Evolutionary conservation across 2,888 invertebrate genomes (phyloP), one percentile per base, ranked within the genome.

Genomic region (Latheticus oryzae): DNA sequence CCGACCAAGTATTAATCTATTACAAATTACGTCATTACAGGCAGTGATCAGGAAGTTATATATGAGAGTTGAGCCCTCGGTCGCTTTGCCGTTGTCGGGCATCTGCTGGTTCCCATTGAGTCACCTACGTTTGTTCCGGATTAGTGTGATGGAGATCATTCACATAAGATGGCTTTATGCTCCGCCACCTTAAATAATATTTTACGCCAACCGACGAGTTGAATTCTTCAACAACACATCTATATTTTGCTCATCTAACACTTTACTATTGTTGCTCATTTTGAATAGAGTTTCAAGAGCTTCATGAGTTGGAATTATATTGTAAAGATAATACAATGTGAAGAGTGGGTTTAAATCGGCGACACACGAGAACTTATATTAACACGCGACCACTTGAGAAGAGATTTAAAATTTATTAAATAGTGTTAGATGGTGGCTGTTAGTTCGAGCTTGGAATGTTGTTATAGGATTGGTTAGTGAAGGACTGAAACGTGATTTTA

Each of bases 1-100:
- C 68, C 62, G 60, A 64, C 66, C 67, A 64, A 64, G 72, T 71
- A 75, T 74, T 76, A 76, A 76, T 76, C 75, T 74, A 76, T 76
- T 71, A 75, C 75, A 75, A 76, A 76, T 76, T 75, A 75, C 76
- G 72, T 76, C 75, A 76, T 76, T 76, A 75, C 73, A 73, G 70
- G 73, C 73, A 71, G 74, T 75, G 76, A 76, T 76, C 76, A 76
- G 75, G 75, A 76, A 76, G 76, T 74, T 76, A 75, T 74, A 73
- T 66, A 62, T 64, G 62, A 62, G 65, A 63, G 64, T 42, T 55
- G 53, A 45, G 50, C 48, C 58, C 43, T 59, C 62, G 50, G 33
- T 28, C 37, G 35, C 37, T 47, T 48, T 51, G 40, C 33, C 16
- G 17, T 40, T 28, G 35, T 12, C 23, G 35, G 59, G 53, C 68